Conservation (phyloP, 1,140 invertebrate species). For the Saccostrea echinata region DNA sequence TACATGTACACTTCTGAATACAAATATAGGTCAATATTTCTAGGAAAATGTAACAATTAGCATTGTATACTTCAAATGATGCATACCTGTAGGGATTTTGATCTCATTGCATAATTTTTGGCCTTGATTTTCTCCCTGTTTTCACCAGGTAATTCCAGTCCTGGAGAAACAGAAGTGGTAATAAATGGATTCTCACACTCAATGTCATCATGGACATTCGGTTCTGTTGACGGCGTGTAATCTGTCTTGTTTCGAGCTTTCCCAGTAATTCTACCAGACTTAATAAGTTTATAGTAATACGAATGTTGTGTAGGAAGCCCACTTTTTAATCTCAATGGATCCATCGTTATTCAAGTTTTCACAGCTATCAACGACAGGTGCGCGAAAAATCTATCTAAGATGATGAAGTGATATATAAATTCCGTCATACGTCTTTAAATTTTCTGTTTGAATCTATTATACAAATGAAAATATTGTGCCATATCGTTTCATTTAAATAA, state of each 20-base stretch:
- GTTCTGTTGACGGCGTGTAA: neutral
- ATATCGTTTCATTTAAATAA: neutral
- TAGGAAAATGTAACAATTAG: no score
- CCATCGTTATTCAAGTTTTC: constrained; percentile 7
- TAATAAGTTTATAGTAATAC: constrained; percentile 6
- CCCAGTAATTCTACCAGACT: neutral
- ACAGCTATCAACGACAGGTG: constrained; percentile 28
- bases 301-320: constrained; percentile 15
- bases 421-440: neutral
- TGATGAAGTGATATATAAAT: neutral
- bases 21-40: no score
- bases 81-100: constrained; percentile 6
- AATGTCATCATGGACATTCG: neutral
- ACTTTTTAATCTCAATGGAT: constrained; percentile 11
- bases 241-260: neutral
- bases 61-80: neutral
- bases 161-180: neutral
- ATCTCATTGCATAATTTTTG: constrained; percentile 8
- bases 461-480: constrained; percentile 22
- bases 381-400: neutral
- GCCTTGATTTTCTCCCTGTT: neutral
- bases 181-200: neutral
- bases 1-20: no score
- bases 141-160: neutral
- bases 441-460: constrained; percentile 32